Evolutionary conservation across 2,888 invertebrate genomes (phyloP), one percentile per base, ranked within the genome.

Genomic region (Phortica magna): DNA sequence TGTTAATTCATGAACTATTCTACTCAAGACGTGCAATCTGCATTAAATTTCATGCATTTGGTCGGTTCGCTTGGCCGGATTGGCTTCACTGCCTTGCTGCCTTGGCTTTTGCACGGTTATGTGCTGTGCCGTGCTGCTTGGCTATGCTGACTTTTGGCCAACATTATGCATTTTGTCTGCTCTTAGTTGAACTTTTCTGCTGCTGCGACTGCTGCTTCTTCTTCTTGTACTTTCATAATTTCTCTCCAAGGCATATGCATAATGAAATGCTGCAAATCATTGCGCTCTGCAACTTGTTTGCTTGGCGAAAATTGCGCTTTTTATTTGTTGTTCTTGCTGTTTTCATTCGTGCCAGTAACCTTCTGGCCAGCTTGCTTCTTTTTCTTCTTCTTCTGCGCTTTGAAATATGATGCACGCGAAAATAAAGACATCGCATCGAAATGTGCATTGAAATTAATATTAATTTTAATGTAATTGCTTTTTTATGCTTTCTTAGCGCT

Each of bases 21-120:
- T 77, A 80, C 80, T 41, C 79, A 80, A 80, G 80, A 84, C 79
- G 80, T 85, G 83, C 86, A 85, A 85, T 87, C 84, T 85, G 86
- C 84, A 85, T 85, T 81, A 83, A 78, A 31, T 31, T 31, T 31
- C 5, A 4, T 31, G 31, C 31, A 31, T 31, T 80, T 71, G 77
- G n/a, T 67, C 39, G 2, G 39, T 67, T 42, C 14, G 0, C 39
- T 65, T 65, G 2, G 48, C 48, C 48, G 9, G 7, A 31, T 4
- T 31, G 31, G 31, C 5, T 1, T 31, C 3, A 1, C 48, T 48
- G 48, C 9, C 48, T 14, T 14, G 7, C 14, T 14, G 48, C 14
- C 2, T 5, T 1, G 3, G 48, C 48, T 48, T 7, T 48, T 48
- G 14, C 48, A 14, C 48, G 48, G 14, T 14, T 48, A n/a, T 48